phyloP scores from a whole-genome alignment of 2,113 vertebrate genomes.

The Chascanopsetta lugubris region DNA sequence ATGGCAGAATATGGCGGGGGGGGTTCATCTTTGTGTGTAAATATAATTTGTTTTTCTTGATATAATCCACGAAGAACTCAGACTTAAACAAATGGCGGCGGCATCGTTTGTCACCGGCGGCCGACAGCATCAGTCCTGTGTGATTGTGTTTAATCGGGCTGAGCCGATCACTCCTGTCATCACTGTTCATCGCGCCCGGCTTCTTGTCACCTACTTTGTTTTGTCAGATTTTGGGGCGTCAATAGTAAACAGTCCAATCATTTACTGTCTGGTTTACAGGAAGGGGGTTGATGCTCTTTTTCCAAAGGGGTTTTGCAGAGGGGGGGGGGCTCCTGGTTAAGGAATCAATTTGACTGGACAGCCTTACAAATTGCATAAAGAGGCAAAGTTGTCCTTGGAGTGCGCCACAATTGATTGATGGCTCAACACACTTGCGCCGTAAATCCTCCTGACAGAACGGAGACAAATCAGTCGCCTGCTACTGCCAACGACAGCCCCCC shows the following conservation, averaged over 20 bases:
- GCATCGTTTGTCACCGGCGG: conserved; percentile 44
- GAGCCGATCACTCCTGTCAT: conserved; percentile 65
- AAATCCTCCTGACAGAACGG: conserved; percentile 78
- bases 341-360: conserved; percentile 84
- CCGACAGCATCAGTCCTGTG: conserved; percentile 46
- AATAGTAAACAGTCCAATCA: conserved; percentile 52
- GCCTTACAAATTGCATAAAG: conserved; percentile 82
- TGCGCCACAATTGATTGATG: conserved; percentile 80
- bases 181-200: conserved; percentile 58
- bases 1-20: not conserved
- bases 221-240: conserved; percentile 48
- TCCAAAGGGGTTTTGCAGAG: conserved; percentile 42
- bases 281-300: conserved; percentile 13
- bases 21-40: conserved; percentile 23
- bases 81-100: conserved; percentile 37
- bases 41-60: conserved; percentile 25
- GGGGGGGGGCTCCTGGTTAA: conserved; percentile 76
- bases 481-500: conserved; percentile 43
- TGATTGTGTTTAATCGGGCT: conserved; percentile 57
- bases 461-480: conserved; percentile 73
- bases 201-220: conserved; percentile 66
- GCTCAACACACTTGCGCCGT: conserved; percentile 75
- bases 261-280: conserved; percentile 70
- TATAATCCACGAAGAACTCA: conserved; percentile 39
- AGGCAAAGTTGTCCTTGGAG: conserved; percentile 83